Conservation (phyloP, 2,113 vertebrate genomes). For the Melanerpes formicivorus region DNA sequence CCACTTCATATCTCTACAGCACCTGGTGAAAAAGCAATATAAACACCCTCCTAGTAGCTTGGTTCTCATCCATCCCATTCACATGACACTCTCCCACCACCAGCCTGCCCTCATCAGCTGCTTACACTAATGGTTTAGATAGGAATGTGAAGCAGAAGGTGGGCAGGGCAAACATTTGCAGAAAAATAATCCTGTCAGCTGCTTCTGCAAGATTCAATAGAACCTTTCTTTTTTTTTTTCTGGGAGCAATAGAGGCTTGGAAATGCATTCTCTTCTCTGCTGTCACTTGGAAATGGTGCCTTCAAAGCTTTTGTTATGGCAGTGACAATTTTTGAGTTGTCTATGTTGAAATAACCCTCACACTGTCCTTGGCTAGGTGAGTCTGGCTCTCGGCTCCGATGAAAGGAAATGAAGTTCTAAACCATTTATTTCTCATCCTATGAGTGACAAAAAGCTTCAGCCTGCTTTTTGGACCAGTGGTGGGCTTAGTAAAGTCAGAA, state of each 20-base stretch:
- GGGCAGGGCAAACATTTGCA: constrained; percentile 46
- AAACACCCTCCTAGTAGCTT: not conserved
- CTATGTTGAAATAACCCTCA: constrained; percentile 33
- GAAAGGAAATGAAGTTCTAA: constrained; percentile 34
- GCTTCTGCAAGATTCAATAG: not conserved
- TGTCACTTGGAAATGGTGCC: not conserved
- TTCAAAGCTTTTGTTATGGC: constrained; percentile 14
- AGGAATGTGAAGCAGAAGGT: constrained; percentile 56
- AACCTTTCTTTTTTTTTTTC: not conserved
- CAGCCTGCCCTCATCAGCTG: constrained; percentile 13
- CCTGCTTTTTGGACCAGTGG: not conserved
- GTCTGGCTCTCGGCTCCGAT: not conserved
- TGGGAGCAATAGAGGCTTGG: not conserved
- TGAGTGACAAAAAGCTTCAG: not conserved
- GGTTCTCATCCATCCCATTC: not conserved
- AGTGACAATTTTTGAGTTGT: constrained; percentile 7
- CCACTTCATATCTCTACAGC: not conserved
- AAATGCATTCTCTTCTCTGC: constrained; percentile 39
- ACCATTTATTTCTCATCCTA: constrained; percentile 4
- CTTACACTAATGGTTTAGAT: not conserved
- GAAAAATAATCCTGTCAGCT: constrained; percentile 41
- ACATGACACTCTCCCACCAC: not conserved
- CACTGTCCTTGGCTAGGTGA: constrained; percentile 45
- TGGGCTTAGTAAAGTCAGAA: not conserved
- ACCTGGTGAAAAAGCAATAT: not conserved